Evolutionary conservation across 2,113 vertebrate species (phyloP).

Genomic region (Perca flavescens): DNA sequence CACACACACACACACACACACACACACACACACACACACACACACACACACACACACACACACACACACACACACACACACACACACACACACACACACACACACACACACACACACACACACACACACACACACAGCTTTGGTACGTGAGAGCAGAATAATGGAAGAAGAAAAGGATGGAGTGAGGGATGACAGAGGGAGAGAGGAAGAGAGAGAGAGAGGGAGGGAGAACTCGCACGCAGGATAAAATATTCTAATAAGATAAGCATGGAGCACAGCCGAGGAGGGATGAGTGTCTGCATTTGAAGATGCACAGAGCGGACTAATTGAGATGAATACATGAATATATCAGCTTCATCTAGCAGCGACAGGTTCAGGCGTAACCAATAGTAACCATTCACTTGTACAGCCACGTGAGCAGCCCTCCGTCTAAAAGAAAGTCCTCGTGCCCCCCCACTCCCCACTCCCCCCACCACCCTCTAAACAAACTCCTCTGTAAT

Average conservation of each 20-base stretch:
- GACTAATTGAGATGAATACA: constrained; percentile 84
- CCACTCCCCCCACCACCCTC: constrained; percentile 39
- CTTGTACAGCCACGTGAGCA: constrained; percentile 71
- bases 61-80: not conserved
- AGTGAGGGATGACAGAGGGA: constrained; percentile 39
- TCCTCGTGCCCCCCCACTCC: constrained; percentile 36
- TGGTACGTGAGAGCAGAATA: constrained; percentile 35
- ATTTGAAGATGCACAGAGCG: constrained; percentile 69
- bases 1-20: too few species aligned
- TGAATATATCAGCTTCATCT: constrained; percentile 83
- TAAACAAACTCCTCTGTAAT: constrained; percentile 82
- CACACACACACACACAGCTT: constrained; percentile 31
- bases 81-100: not conserved
- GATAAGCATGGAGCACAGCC: constrained; percentile 69
- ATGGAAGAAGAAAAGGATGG: constrained; percentile 24
- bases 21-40: too few species aligned
- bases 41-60: too few species aligned
- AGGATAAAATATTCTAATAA: constrained; percentile 80
- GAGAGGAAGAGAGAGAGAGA: not conserved
- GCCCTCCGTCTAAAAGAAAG: constrained; percentile 50
- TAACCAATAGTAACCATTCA: constrained; percentile 81
- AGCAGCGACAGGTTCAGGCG: constrained; percentile 60
- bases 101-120: constrained; percentile 35
- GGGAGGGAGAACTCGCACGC: constrained; percentile 31
- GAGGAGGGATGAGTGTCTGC: constrained; percentile 75